Conservation (phyloP, 2,888 invertebrate species). For the Argyresthia goedartella region DNA sequence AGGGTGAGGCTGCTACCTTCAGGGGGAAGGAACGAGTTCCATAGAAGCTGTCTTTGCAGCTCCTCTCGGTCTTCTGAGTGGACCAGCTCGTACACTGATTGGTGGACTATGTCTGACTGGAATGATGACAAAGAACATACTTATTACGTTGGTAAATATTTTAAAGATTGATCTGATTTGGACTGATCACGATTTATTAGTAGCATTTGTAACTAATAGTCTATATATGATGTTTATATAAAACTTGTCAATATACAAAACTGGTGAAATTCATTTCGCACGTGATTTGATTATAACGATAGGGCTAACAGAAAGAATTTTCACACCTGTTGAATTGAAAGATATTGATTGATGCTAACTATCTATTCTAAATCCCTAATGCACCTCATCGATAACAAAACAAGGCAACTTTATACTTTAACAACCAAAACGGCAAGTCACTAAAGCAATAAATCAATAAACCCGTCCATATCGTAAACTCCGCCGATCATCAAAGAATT, state of each 20-base stretch:
- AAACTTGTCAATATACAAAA: too few species aligned
- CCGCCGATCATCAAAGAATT: constrained; percentile 57
- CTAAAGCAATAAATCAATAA: constrained; percentile 57
- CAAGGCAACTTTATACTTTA: constrained; percentile 32
- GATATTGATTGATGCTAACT: too few species aligned
- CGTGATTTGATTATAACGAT: too few species aligned
- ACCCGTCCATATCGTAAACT: constrained; percentile 43
- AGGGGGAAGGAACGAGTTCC: constrained; percentile 93
- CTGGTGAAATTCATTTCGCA: too few species aligned
- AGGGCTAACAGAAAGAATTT: too few species aligned
- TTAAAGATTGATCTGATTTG: too few species aligned
- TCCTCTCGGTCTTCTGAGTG: constrained; percentile 99
- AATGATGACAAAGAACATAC: constrained; percentile 27
- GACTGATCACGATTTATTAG: too few species aligned
- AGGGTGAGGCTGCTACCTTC: constrained; percentile 81
- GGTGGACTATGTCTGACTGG: constrained; percentile 99
- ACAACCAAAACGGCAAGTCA: constrained; percentile 52
- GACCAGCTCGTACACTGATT: constrained; percentile 98
- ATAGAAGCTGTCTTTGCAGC: constrained; percentile 92
- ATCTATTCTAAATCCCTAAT: too few species aligned
- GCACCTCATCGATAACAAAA: constrained; percentile 18
- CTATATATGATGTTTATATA: too few species aligned
- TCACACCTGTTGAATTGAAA: too few species aligned
- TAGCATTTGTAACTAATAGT: too few species aligned
- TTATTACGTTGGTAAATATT: too few species aligned